phyloP scores from a whole-genome alignment of 2,797 vertebrate species.

The Silurus lanzhouensis region DNA sequence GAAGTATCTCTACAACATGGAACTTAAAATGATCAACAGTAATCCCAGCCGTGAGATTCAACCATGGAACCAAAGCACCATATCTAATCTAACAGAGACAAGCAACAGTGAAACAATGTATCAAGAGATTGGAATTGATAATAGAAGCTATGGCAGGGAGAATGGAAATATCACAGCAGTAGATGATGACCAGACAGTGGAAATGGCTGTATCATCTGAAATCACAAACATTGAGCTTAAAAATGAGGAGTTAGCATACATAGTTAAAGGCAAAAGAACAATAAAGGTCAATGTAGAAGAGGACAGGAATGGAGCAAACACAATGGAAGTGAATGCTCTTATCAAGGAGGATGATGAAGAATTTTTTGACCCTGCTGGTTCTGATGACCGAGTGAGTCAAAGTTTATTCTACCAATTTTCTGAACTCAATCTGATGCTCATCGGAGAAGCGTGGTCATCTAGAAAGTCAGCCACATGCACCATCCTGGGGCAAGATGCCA shows the following conservation, averaged over 20 bases:
- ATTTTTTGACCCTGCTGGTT: conserved; percentile 41
- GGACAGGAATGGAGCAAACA: neutral
- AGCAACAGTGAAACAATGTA: conserved; percentile 33
- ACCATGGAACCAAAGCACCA: conserved; percentile 49
- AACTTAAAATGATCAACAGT: conserved; percentile 61
- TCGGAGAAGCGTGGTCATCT: conserved; percentile 72
- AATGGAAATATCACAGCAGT: neutral
- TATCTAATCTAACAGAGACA: conserved; percentile 49
- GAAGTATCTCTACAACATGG: conserved; percentile 66
- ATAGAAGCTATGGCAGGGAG: neutral
- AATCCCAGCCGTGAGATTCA: conserved; percentile 49
- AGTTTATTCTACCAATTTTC: conserved; percentile 14
- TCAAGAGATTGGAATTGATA: conserved; percentile 49
- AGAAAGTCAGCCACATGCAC: conserved; percentile 53
- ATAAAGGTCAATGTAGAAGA: conserved; percentile 7
- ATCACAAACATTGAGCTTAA: neutral
- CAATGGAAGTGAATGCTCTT: neutral
- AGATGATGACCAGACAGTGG: conserved; percentile 11
- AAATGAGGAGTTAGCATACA: neutral
- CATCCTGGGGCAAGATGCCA: conserved; percentile 58
- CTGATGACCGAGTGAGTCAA: neutral
- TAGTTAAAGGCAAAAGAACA: conserved; percentile 10
- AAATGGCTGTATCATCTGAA: conserved; percentile 13
- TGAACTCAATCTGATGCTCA: conserved; percentile 65
- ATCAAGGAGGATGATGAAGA: conserved; percentile 29